A percentile compares a stretch with the other conserved stretches of the same genome.
phyloP scores from a whole-genome alignment of 2,888 invertebrate species.

The Mechanitis mazaeus region DNA sequence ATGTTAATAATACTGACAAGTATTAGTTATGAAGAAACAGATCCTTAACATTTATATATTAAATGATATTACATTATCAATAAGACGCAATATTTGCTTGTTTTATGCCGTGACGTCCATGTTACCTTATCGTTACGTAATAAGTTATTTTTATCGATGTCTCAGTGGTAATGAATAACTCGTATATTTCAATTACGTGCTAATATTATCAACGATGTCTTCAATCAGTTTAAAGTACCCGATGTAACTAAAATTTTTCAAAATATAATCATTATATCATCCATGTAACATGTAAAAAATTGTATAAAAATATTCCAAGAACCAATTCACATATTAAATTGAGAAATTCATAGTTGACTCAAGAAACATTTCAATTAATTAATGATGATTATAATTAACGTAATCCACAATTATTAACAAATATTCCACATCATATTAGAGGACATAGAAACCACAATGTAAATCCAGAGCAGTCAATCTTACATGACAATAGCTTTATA shows the following conservation, averaged over 20 bases:
- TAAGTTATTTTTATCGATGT: constrained; percentile 3
- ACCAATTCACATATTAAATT: neutral
- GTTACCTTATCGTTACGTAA: constrained; percentile 4
- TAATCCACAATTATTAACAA: neutral
- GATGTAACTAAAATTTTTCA: no score
- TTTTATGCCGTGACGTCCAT: neutral
- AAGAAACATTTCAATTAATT: neutral
- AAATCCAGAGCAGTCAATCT: constrained; percentile 13
- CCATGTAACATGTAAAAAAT: no score
- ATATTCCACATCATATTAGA: neutral
- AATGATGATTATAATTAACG: neutral
- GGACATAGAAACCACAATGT: neutral
- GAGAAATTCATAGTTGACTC: neutral
- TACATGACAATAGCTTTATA: constrained; percentile 17
- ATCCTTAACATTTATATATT: neutral
- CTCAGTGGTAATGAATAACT: constrained; percentile 5
- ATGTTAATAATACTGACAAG: neutral
- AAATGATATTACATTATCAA: neutral
- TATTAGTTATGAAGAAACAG: neutral
- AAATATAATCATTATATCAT: no score
- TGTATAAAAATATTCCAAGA: no score
- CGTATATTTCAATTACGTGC: constrained; percentile 6
- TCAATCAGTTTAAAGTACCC: neutral
- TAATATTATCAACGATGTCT: constrained; percentile 5
- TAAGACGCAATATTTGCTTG: neutral